These are phyloP conservation scores for Rhagonycha fulva DNA, from an alignment of 2,888 invertebrate species.

Conservation along the genomic window DNA sequence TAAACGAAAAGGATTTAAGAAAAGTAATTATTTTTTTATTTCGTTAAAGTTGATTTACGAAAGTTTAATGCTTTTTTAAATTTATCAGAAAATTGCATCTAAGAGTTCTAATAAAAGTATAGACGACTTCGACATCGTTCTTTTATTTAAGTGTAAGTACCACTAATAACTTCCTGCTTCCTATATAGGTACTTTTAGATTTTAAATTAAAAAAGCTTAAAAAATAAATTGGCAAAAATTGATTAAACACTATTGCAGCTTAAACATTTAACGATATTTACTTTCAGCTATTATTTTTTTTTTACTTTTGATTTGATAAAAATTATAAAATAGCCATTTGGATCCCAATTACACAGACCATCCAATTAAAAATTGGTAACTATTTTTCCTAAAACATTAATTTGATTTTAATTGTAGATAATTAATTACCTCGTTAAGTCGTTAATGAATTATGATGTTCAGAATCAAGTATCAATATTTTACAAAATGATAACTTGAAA, in stretches of 20 bases:
- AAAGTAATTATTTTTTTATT: not conserved
- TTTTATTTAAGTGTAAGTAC: not conserved
- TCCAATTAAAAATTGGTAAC: not conserved
- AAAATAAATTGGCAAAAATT: not conserved
- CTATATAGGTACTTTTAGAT: not conserved
- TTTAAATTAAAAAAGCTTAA: not conserved
- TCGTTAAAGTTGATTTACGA: not conserved
- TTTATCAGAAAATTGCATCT: constrained; percentile 4
- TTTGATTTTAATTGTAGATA: not conserved
- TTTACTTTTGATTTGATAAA: not conserved
- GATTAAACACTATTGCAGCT: not conserved
- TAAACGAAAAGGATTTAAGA: not conserved
- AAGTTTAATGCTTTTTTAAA: not conserved
- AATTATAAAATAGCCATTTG: not conserved
- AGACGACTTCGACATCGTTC: not conserved
- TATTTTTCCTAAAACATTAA: not conserved
- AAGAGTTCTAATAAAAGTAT: not conserved
- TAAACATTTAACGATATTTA: not conserved
- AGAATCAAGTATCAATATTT: not conserved
- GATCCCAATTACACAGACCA: not conserved
- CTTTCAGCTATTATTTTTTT: no score
- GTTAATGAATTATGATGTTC: not conserved
- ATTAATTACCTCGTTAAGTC: not conserved
- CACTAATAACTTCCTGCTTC: constrained; percentile 1
- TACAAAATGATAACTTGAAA: not conserved